Evolutionary conservation across 1,140 invertebrate species (phyloP), one percentile per base, ranked within the genome.

Genomic region (Charaxes varanes): DNA sequence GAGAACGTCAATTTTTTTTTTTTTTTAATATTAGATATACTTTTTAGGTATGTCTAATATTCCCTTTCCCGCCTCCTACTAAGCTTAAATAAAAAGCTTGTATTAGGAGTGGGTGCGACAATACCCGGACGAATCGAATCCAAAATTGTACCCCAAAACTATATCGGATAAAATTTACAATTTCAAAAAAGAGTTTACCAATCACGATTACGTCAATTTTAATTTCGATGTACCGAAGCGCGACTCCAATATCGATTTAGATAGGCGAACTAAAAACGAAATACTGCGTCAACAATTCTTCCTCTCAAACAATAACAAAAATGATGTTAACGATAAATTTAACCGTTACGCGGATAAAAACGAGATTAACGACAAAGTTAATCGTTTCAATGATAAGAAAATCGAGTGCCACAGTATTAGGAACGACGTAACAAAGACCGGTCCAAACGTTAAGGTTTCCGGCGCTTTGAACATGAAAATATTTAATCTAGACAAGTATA

Each of bases 391-490:
- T 24, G 72, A 76, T 11, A 76, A 68, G 40, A 82, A 78, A 41
- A 84, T 84, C 22, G 83, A 83, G 43, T 84, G 80, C 37, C 78
- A 78, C 36, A 81, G 71, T 13, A 83, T 84, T 6, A 54, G 57
- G 27, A 83, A 80, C 24, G 80, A 84, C 23, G 60, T 82, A 1
- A 72, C 69, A 0, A 71, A 76, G 48, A 44, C 61, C 0, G 80
- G 73, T 0, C 57, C 62, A 0, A 61, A 79, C 22, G 61, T 77
- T 0, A 72, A 74, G 47, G 81, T 83, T 0, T 41, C 58, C 3
- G 76, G 79, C 2, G 62, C 76, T 11, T 22, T 84, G 2, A 81
- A 81, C 18, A 76, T 84, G 61, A 84, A 79, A 56, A 7, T 84
- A 3, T 33, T 79, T 4, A 72, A 83, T 32, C 44, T 76, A 4